phyloP scores from a whole-genome alignment of 1,140 invertebrate species.

The Hylaeus volcanicus region DNA sequence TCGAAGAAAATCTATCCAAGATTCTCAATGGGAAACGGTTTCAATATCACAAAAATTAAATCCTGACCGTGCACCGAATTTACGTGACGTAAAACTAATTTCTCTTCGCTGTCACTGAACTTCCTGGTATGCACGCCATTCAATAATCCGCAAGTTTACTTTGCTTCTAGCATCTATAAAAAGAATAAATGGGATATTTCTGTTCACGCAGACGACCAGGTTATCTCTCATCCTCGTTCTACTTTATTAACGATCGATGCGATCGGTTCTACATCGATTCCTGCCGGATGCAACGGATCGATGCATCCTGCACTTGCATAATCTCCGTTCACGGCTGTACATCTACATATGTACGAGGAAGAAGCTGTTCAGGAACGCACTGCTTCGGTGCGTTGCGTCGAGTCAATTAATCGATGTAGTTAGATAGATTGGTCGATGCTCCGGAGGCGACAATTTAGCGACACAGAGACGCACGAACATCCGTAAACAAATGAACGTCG shows the following conservation, averaged over 20 bases:
- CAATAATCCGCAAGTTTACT: background rate
- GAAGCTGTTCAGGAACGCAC: background rate
- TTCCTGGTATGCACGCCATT: background rate
- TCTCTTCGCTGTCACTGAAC: too few species aligned
- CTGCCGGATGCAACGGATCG: conserved; percentile 29
- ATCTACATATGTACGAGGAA: conserved; percentile 17
- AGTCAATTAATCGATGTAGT: conserved; percentile 49
- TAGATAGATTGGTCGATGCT: conserved; percentile 35
- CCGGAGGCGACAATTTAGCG: conserved; percentile 3
- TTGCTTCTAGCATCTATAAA: too few species aligned
- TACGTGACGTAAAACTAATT: too few species aligned
- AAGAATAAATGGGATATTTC: background rate
- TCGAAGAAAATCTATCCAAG: too few species aligned
- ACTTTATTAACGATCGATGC: conserved; percentile 44
- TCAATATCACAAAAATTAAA: too few species aligned
- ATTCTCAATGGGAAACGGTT: too few species aligned
- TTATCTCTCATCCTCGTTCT: background rate
- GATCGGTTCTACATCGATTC: conserved; percentile 50
- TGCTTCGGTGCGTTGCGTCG: conserved; percentile 24
- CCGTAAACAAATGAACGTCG: too few species aligned
- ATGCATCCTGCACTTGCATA: conserved; percentile 37
- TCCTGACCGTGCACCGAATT: too few species aligned
- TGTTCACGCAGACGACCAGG: too few species aligned
- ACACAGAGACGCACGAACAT: background rate
- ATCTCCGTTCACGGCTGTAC: conserved; percentile 6